A percentile compares a stretch with the other conserved stretches of the same genome.
Evolutionary conservation across 2,113 vertebrate genomes (phyloP).

Genomic region (Litocranius walleri): DNA sequence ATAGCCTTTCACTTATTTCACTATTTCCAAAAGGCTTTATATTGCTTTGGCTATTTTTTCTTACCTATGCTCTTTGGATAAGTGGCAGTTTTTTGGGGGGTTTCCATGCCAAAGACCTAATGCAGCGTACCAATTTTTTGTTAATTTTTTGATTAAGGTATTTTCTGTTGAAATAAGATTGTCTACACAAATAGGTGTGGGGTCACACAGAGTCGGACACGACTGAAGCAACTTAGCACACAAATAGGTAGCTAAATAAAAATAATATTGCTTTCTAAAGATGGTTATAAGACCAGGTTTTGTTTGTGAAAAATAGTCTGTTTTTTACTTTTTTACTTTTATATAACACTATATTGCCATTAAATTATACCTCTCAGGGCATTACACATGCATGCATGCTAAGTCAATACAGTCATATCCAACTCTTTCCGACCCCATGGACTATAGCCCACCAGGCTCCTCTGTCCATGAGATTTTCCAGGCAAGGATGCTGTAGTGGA

Average conservation of each 20-base stretch:
- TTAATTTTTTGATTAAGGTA: not conserved
- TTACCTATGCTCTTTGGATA: not conserved
- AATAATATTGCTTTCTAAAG: not conserved
- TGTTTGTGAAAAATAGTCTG: not conserved
- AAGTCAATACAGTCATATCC: not conserved
- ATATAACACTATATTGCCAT: not conserved
- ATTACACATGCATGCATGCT: not conserved
- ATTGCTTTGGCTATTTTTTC: not conserved
- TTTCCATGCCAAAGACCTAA: not conserved
- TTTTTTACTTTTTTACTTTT: not conserved
- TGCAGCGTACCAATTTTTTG: not conserved
- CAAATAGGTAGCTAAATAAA: constrained; percentile 3
- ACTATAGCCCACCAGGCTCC: not conserved
- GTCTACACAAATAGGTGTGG: not conserved
- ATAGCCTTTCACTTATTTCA: not conserved
- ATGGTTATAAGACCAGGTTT: not conserved
- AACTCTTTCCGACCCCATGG: accelerated
- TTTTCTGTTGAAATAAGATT: constrained; percentile 13
- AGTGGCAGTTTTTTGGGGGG: not conserved
- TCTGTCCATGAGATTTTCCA: not conserved
- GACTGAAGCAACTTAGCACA: no score
- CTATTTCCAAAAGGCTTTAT: not conserved
- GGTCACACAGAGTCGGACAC: no score
- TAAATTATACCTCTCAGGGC: not conserved
- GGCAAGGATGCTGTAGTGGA: not conserved